Evolutionary conservation across 2,113 vertebrate genomes (phyloP).

Genomic region (Ariopsis seemanni): DNA sequence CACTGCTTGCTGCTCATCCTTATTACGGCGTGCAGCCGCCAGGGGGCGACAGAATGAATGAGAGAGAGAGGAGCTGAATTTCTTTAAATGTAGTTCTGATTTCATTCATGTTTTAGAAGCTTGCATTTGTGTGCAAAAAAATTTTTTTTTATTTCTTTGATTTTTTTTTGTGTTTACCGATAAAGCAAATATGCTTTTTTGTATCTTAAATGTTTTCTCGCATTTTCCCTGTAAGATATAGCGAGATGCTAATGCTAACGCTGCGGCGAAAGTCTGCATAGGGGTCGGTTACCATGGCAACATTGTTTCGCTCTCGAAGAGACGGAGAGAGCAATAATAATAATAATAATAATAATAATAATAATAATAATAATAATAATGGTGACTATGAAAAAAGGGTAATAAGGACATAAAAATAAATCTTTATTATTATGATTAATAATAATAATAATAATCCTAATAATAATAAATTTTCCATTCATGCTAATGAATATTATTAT

Average conservation of each 20-base stretch:
- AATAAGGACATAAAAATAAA: background rate
- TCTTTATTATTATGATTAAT: too few relatives aligned
- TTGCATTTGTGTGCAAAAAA: background rate
- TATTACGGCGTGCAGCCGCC: background rate
- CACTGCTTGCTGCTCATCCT: conserved; percentile 9
- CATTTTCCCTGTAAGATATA: too few relatives aligned
- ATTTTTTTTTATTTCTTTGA: background rate
- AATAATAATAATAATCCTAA: too few relatives aligned
- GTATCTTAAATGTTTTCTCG: background rate
- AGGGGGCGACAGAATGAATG: background rate
- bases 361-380: background rate
- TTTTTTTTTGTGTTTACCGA: too few relatives aligned
- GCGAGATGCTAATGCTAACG: background rate
- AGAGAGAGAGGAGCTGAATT: background rate
- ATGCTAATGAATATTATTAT: too few relatives aligned
- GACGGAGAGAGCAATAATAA: background rate
- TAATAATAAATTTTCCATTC: background rate
- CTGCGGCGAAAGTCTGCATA: background rate
- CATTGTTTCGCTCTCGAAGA: background rate
- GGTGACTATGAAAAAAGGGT: background rate
- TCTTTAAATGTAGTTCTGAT: background rate
- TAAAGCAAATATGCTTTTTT: background rate
- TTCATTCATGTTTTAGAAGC: background rate
- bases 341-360: too few relatives aligned
- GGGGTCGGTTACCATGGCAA: conserved; percentile 13